Evolutionary conservation across 1,140 invertebrate genomes (phyloP).

Genomic region (Musca domestica): DNA sequence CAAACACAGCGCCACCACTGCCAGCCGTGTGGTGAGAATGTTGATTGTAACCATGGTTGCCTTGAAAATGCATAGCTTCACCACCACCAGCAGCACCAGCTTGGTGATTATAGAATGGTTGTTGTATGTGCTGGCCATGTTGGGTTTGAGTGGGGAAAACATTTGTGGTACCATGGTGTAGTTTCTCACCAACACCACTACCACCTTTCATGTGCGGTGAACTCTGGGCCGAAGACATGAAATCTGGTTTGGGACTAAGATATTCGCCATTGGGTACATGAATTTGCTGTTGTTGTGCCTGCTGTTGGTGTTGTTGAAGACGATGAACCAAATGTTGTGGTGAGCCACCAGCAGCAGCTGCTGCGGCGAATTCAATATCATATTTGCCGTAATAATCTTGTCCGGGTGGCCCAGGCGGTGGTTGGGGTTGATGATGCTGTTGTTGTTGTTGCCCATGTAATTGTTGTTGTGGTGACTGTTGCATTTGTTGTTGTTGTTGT

Average conservation of each 20-base stretch:
- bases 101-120: slow-evolving; percentile 38
- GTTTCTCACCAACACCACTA: slow-evolving; percentile 10
- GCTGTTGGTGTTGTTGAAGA: slow-evolving; percentile 30
- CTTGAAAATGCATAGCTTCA: slow-evolving; percentile 22
- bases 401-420: slow-evolving; percentile 11
- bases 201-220: slow-evolving; percentile 12
- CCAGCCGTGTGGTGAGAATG: slow-evolving; percentile 26
- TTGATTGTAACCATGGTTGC: slow-evolving; percentile 35
- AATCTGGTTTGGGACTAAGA: slow-evolving; percentile 43
- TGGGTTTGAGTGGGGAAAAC: slow-evolving; percentile 38
- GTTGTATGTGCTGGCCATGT: slow-evolving; percentile 13
- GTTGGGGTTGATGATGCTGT: slow-evolving; percentile 27
- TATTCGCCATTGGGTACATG: slow-evolving; percentile 41
- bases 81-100: slow-evolving; percentile 35
- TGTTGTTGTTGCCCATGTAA: slow-evolving; percentile 27
- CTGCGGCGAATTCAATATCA: slow-evolving; percentile 47
- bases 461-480: slow-evolving; percentile 32
- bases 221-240: slow-evolving; percentile 23
- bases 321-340: slow-evolving; percentile 31
- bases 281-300: slow-evolving; percentile 26
- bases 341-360: slow-evolving; percentile 17
- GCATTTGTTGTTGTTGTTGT: slow-evolving; percentile 34
- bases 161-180: slow-evolving; percentile 21
- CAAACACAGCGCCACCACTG: slow-evolving; percentile 37
- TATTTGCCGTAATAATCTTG: slow-evolving; percentile 50